Base-by-base conservation (phyloP, 1,140 invertebrate species). In the Rhopalosiphum padi region DNA sequence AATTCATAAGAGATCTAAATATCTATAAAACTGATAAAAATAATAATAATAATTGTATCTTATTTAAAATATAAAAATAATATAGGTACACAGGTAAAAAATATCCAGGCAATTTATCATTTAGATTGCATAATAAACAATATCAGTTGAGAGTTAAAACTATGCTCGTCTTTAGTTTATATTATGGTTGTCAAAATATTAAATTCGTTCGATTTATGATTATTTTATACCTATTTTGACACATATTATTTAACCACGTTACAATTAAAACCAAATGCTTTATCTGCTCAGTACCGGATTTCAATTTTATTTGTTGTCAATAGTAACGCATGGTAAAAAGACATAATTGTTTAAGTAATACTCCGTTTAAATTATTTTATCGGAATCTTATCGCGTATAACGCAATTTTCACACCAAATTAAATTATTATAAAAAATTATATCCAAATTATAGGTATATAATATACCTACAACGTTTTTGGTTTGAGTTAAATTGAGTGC, bases 401-500 rank as follows among this genome's bases (percentile, higher is more conserved):
- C 35, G 35, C n/a, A 43, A 68, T 90, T 68, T 37, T 21, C 89
- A 68, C 89, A 41, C 53, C 53, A 43, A 68, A 90, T 90, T 90
- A 90, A 46, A 43, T 68, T 90, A 90, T 43, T 48, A 46, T 68
- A 23, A 90, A 90, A 90, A 68, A 35, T n/a, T 15, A 21, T 77
- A 77, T 77, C 60, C n/a, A 35, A n/a, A 77, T n/a, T 77, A 77
- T 77, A 35, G n/a, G 18, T 43, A 41, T 18, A 1, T 37, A 21
- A 41, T 18, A 1, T 37, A 21, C 53, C 5, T 21, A 9, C 25
- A 7, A 30, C 37, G 18, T 68, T 68, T 90, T 90, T 30, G 89
- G 53, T 41, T 90, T 18, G 4, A 41, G 89, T 90, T 68, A 68
- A 90, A 90, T 90, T 68, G 55, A 90, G 55, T 68, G 89, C 55